Evolutionary conservation across 2,888 invertebrate species (phyloP).

Genomic region (Tiphia femorata): DNA sequence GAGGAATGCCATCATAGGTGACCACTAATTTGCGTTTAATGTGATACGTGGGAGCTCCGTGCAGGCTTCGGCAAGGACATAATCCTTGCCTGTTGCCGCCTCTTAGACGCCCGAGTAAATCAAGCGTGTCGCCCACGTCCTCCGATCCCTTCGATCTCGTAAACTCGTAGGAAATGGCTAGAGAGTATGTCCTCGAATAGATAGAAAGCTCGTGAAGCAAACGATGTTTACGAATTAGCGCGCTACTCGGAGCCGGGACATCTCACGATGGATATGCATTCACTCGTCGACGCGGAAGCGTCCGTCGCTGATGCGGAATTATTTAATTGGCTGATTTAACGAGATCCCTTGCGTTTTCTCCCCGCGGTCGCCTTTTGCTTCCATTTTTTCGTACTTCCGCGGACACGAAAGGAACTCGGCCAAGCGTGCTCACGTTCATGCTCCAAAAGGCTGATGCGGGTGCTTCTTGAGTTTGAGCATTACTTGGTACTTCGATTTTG

Average conservation of each 20-base stretch:
- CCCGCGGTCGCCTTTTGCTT: too few species aligned
- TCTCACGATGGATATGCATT: background rate
- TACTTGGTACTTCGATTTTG: too few species aligned
- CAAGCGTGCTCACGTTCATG: too few species aligned
- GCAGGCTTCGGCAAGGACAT: too few species aligned
- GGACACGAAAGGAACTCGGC: too few species aligned
- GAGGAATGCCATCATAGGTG: too few species aligned
- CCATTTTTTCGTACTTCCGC: too few species aligned
- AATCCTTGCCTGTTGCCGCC: conserved; percentile 30
- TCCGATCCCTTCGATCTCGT: conserved; percentile 20
- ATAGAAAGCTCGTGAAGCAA: background rate
- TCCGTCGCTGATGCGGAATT: conserved; percentile 18
- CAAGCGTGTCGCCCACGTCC: conserved; percentile 12
- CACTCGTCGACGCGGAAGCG: background rate
- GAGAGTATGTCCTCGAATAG: conserved; percentile 6
- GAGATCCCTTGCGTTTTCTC: too few species aligned
- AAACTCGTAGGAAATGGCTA: conserved; percentile 17
- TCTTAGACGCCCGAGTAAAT: conserved; percentile 29
- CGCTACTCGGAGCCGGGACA: too few species aligned
- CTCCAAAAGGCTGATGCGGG: too few species aligned
- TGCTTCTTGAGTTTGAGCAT: too few species aligned
- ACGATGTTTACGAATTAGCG: too few species aligned
- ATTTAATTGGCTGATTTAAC: conserved; percentile 19
- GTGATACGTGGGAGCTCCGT: conserved; percentile 1
- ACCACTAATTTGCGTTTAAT: conserved; percentile 5